A percentile compares a stretch with the other conserved stretches of the same genome.
Conservation (phyloP, 2,113 vertebrate genomes). For the Hippolais icterina region DNA sequence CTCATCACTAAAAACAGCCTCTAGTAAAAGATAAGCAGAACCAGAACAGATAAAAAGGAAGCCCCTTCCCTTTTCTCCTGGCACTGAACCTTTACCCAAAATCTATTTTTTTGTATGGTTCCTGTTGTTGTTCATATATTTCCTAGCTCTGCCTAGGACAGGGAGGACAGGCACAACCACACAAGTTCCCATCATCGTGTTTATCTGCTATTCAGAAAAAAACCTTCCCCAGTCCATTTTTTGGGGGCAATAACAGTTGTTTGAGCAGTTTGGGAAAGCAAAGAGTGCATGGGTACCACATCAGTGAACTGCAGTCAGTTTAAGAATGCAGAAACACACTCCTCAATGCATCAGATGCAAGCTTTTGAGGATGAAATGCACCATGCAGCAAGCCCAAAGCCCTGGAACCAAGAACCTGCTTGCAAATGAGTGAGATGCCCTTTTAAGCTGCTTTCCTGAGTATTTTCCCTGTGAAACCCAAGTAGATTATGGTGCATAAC, state of each 20-base stretch:
- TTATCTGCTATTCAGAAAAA: not conserved
- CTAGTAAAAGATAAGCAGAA: conserved; percentile 59
- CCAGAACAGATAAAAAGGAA: conserved; percentile 53
- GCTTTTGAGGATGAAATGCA: not conserved
- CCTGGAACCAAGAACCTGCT: not conserved
- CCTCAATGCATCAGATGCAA: not conserved
- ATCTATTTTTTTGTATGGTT: not conserved
- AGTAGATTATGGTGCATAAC: not conserved
- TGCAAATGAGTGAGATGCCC: not conserved
- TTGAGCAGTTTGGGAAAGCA: not conserved
- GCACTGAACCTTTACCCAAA: conserved; percentile 58
- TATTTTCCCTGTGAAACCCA: not conserved
- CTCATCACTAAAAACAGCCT: conserved; percentile 56
- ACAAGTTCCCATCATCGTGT: not conserved
- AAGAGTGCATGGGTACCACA: not conserved
- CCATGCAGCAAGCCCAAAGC: not conserved
- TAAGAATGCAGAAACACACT: not conserved
- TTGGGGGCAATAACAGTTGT: fast-evolving
- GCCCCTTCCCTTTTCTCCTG: conserved; percentile 19
- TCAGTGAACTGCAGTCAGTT: not conserved
- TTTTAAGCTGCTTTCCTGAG: not conserved
- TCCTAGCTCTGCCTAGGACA: not conserved
- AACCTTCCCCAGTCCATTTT: not conserved
- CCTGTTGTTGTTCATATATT: conserved; percentile 56
- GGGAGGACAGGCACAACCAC: not conserved